Evolutionary conservation across 2,797 vertebrate genomes (phyloP), one percentile per base, ranked within the genome.

Genomic region (Lepus townsendii): DNA sequence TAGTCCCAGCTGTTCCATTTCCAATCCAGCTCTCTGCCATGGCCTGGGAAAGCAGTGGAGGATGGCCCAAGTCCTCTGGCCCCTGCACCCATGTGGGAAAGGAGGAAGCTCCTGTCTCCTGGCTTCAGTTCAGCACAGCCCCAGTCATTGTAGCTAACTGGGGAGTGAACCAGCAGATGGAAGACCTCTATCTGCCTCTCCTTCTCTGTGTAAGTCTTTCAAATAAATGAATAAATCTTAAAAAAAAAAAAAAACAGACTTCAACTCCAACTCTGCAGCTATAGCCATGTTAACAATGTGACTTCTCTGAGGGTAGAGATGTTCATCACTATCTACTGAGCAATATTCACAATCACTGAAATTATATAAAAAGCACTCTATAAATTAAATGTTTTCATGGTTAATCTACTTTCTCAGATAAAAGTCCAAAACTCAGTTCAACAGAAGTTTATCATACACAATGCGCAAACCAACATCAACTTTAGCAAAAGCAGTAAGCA

Each of bases 341-440:
- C 9, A 93, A 54, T 83, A 83, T 71, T 90, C 71, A 83, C 10
- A 85, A 86, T 72, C 27, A 83, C 71, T 42, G 73, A 65, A 71
- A 88, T 52, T 26, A 75, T 63, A 90, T 77, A 84, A 47, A 92
- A 79, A 90, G 47, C 0, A 77, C 65, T 52, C 27, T 72, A 1
- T 68, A 90, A 79, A 69, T 92, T 82, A 84, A 90, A 92, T 27
- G 91, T 62, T 71, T 90, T 80, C 30, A 80, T 42, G 1, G 17
- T 94, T 91, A 71, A 90, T 71, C 47, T 88, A 66, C 26, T 90
- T 77, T 91, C 80, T 96, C 80, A 95, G 57, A 93, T 87, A 76
- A 72, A 79, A 76, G n/a, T 66, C 35, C 75, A 88, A 91, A 92
- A 88, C 89, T 83, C 60, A 76, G 24, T 83, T 87, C 50, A 89